Evolutionary conservation across 2,797 vertebrate species (phyloP).

Genomic region (Sebastes minor): DNA sequence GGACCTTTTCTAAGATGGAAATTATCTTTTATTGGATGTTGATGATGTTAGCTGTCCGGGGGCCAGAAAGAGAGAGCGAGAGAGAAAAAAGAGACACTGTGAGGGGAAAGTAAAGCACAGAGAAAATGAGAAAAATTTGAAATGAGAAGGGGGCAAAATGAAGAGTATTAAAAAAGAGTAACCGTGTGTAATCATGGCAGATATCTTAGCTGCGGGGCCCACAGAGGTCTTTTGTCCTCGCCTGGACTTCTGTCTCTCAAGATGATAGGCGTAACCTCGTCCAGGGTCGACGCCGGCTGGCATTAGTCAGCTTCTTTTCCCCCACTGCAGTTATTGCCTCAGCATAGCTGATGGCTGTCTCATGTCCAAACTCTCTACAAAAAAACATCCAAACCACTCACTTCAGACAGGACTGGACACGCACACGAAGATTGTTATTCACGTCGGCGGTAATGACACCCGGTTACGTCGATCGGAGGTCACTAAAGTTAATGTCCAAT

Average conservation of each 20-base stretch:
- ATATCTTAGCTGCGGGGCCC: slow-evolving; percentile 31
- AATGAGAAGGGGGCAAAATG: slow-evolving; percentile 50
- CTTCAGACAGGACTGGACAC: neutral
- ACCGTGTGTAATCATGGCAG: slow-evolving; percentile 47
- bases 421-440: too few species aligned
- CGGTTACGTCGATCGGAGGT: too few species aligned
- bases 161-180: slow-evolving; percentile 49
- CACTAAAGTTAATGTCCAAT: too few species aligned
- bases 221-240: slow-evolving; percentile 50
- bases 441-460: too few species aligned
- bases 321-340: slow-evolving; percentile 18
- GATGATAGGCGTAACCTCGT: slow-evolving; percentile 52
- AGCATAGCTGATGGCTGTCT: slow-evolving; percentile 23
- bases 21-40: slow-evolving; percentile 72
- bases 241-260: slow-evolving; percentile 44
- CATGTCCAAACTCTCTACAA: slow-evolving; percentile 4
- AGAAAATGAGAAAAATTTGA: slow-evolving; percentile 56
- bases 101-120: neutral
- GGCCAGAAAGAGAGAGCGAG: slow-evolving; percentile 22
- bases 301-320: slow-evolving; percentile 55
- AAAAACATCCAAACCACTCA: slow-evolving; percentile 7
- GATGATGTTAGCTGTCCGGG: slow-evolving; percentile 69
- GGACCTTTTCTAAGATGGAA: slow-evolving; percentile 53
- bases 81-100: neutral
- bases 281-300: slow-evolving; percentile 23